Evolutionary conservation across 1,140 invertebrate genomes (phyloP).

Genomic region (Hycleus phaleratus): DNA sequence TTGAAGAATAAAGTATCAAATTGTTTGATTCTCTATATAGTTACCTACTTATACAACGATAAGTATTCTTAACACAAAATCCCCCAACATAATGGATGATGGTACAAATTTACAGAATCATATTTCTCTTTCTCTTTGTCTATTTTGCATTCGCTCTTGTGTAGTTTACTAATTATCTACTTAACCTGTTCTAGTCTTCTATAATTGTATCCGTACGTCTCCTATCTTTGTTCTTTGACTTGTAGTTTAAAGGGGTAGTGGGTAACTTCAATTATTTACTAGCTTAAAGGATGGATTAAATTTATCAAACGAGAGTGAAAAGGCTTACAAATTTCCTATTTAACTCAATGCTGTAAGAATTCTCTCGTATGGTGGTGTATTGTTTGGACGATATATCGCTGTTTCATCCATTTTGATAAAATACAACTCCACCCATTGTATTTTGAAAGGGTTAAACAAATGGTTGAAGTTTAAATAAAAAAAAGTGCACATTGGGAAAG

Average conservation of each 20-base stretch:
- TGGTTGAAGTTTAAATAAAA: no score
- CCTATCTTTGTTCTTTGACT: background rate
- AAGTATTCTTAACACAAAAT: background rate
- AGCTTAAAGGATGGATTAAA: conserved; percentile 13
- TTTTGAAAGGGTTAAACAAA: no score
- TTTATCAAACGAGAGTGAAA: conserved; percentile 10
- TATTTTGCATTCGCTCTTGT: background rate
- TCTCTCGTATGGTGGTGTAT: no score
- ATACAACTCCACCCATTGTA: no score
- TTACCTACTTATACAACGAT: no score
- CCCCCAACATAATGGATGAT: conserved; percentile 17
- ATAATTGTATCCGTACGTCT: conserved; percentile 24
- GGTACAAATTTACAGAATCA: conserved; percentile 14
- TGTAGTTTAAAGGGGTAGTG: no score
- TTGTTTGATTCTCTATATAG: no score
- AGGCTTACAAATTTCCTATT: conserved; percentile 13
- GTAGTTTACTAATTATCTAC: conserved; percentile 24
- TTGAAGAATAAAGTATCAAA: no score
- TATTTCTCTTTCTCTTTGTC: conserved; percentile 3
- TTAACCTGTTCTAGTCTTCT: conserved; percentile 18
- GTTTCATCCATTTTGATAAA: no score
- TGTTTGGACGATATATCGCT: no score
- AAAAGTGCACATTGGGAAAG: no score
- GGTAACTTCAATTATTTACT: conserved; percentile 10
- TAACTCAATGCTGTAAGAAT: no score